Base-by-base conservation (phyloP, 2,797 vertebrate species). In the Pitangus sulphuratus region DNA sequence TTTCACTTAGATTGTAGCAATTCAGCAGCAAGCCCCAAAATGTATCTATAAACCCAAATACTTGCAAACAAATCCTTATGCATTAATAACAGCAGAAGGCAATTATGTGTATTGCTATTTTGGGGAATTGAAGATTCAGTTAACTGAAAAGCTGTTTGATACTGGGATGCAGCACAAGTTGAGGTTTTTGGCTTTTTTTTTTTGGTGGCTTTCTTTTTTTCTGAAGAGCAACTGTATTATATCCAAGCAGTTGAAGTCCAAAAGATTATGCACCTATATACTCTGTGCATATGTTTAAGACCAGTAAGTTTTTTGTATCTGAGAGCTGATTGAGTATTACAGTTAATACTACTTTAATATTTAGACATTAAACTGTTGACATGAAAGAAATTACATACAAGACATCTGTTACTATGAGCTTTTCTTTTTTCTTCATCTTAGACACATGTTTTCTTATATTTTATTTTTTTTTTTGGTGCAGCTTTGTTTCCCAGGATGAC, bases 51-150 rank as follows among this genome's bases (percentile, higher is more conserved):
- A 64, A 80, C 61, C n/a, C 79, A 94, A 92, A 84, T 83, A 66
- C 53, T 87, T 92, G 31, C 58, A 39, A 84, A 74, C 24, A 94
- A 86, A 40, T 87, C 84, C 26, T 71, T 45, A 78, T 68, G 83
- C 90, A 91, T 95, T 91, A 97, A 50, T 94, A 96, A 79, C 40
- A 83, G 77, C 50, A 93, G 87, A 95, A 72, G 24, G 68, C 42
- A 96, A 86, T 91, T 79, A 61, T 84, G 33, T 79, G 30, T 35
- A 86, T n/a, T 91, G 44, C 26, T 77, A 17, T 93, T 90, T 60
- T 54, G 83, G 30, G 69, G 79, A 91, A 91, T 58, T 37, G 30
- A 65, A 53, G 33, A 81, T 61, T 83, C 42, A 35, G 45, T 68
- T 87, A 53, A 62, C 35, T 85, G 53, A 70, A 77, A 28, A 87